These are phyloP conservation scores for Rotaria socialis DNA, from an alignment of 2,888 invertebrate species.

Conservation along the genomic window DNA sequence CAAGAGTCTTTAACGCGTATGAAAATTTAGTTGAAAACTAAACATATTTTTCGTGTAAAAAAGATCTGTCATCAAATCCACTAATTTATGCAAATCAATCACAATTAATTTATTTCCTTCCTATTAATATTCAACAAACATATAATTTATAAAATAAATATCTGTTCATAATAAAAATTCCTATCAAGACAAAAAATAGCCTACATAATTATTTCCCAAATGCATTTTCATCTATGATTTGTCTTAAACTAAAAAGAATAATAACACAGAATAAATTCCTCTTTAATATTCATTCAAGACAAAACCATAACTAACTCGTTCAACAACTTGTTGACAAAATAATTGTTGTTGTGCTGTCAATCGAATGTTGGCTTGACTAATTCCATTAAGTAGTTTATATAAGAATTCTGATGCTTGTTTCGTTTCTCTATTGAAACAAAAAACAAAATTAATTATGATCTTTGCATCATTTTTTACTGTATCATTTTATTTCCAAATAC, in stretches of 20 bases:
- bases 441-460: too few species aligned
- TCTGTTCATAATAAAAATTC: too few species aligned
- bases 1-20: too few species aligned
- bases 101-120: too few species aligned
- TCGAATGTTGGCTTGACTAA: neutral
- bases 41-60: too few species aligned
- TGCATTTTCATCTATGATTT: neutral
- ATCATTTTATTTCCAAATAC: neutral
- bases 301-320: neutral
- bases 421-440: neutral
- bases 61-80: too few species aligned
- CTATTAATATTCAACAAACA: too few species aligned
- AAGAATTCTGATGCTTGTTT: constrained; percentile 4
- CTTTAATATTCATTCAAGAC: neutral
- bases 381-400: neutral
- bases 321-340: neutral
- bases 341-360: neutral
- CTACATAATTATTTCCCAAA: too few species aligned
- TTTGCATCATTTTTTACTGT: neutral
- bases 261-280: neutral
- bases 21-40: too few species aligned
- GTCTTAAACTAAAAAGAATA: neutral
- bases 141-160: too few species aligned
- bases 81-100: too few species aligned
- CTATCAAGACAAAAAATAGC: too few species aligned